Base-by-base conservation (phyloP, 2,888 invertebrate species). In the Clusia tigrina region DNA sequence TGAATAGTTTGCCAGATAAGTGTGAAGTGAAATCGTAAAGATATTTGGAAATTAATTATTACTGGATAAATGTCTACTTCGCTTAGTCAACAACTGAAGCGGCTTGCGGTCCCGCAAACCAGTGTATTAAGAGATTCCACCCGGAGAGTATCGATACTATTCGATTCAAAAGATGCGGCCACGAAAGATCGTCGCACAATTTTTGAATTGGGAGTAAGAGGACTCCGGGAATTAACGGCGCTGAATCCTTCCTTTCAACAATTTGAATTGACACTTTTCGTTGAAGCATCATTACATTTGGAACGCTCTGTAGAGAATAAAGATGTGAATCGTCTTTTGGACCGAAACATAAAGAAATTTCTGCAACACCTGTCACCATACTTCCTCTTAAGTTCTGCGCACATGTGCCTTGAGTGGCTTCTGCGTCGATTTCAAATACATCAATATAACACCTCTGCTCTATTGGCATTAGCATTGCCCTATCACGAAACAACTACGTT, bases 351-450 rank as follows among this genome's bases (percentile, higher is more conserved):
- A 22, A 87, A 89, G 59, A 89, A 89, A 67, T 97, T 98, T 82
- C 84, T 98, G 0, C 82, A 91, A 1, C 86, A 90, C 38, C 72
- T 97, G 2, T 93, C 96, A 1, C 98, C 98, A 0, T 97, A 96
- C 80, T 90, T 98, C 71, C 86, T 95, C 56, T 84, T 96, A 0
- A 92, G 91, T 72, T 88, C 91, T 6, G 81, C 88, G 0, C 95
- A 96, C 70, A 94, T 96, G 85, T 91, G 95, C 1, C 82, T 99
- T 54, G 99, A 99, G 86, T 99, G 98, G 98, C 86, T 99, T 2
- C 89, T 98, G 53, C 89, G 94, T 75, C 89, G 96, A 71, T 97
- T 91, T 80, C 89, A 91, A 69, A 91, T 98, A 65, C 93, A 98
- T 74, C 87, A 92, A 59, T 98, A 92, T 82, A 98, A 98, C 78